Conservation (phyloP, 2,797 vertebrate genomes). For the Artibeus jamaicensis region DNA sequence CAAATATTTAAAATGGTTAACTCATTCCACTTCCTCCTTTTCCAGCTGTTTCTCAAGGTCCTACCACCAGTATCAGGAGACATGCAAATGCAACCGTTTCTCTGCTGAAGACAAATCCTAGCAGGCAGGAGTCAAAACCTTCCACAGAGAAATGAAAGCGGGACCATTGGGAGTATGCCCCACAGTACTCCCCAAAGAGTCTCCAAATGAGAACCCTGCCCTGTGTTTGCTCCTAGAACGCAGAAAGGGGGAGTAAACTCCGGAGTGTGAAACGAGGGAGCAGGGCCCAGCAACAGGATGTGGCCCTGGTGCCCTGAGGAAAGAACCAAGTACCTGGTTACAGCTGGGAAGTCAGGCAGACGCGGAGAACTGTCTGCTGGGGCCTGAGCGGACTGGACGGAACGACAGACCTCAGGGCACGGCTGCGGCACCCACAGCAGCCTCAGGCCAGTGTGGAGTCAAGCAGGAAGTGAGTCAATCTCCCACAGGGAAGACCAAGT, state of each 20-base stretch:
- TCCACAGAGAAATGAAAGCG: conserved; percentile 31
- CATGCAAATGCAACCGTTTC: not conserved
- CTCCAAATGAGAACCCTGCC: conserved; percentile 29
- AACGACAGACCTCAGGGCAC: conserved; percentile 8
- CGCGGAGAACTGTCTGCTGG: not conserved
- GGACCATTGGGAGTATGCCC: not conserved
- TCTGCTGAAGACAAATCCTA: not conserved
- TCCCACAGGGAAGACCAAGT: not conserved
- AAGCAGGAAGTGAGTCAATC: conserved; percentile 30
- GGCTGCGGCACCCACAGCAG: not conserved
- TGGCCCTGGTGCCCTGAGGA: not conserved
- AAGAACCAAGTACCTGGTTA: not conserved
- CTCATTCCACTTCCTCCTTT: not conserved
- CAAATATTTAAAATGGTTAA: conserved; percentile 4
- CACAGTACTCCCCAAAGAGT: not conserved
- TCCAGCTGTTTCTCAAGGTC: conserved; percentile 6
- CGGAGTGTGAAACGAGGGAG: conserved; percentile 7
- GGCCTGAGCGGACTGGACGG: not conserved
- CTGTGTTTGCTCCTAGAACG: conserved; percentile 27
- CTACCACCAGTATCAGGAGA: not conserved
- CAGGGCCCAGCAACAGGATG: not conserved
- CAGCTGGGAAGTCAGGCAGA: not conserved
- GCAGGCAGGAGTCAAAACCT: not conserved
- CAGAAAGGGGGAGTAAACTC: conserved; percentile 3
- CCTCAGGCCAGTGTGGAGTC: not conserved